These are phyloP conservation scores for Listronotus bonariensis DNA, from an alignment of 1,140 invertebrate species.

Conservation along the genomic window DNA sequence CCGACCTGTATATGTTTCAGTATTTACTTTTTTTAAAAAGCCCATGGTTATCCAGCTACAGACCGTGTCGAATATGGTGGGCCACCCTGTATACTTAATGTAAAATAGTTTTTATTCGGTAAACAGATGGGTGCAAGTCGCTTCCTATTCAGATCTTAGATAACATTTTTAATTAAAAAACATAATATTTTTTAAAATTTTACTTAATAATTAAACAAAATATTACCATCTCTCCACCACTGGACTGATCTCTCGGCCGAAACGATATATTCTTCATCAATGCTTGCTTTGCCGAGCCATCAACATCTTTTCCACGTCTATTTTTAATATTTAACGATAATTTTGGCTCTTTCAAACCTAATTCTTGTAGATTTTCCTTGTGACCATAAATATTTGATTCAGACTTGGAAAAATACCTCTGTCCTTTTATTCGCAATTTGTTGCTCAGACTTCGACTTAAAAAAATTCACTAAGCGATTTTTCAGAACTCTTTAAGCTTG, in stretches of 20 bases:
- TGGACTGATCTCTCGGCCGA: neutral
- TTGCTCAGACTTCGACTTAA: no score
- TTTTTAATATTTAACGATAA: slow-evolving; percentile 18
- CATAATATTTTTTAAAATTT: no score
- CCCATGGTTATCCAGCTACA: no score
- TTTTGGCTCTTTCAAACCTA: slow-evolving; percentile 21
- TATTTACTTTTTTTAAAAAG: no score
- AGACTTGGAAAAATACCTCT: slow-evolving; percentile 7
- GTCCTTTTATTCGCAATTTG: neutral
- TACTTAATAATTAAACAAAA: no score
- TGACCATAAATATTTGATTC: slow-evolving; percentile 2
- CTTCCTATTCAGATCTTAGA: no score
- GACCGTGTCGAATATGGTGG: no score
- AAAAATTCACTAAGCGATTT: neutral
- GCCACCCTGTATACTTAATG: no score
- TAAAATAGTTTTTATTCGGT: no score
- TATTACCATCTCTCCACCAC: neutral
- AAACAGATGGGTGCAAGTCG: no score
- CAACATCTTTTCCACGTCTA: neutral
- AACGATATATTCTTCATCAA: slow-evolving; percentile 18
- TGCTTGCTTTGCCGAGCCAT: neutral
- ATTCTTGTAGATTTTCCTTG: slow-evolving; percentile 5
- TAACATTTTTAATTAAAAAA: no score
- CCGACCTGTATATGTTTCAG: no score
- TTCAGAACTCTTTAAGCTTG: neutral